Conservation (phyloP, 2,888 invertebrate species). For the Drosophila flavopinicola region DNA sequence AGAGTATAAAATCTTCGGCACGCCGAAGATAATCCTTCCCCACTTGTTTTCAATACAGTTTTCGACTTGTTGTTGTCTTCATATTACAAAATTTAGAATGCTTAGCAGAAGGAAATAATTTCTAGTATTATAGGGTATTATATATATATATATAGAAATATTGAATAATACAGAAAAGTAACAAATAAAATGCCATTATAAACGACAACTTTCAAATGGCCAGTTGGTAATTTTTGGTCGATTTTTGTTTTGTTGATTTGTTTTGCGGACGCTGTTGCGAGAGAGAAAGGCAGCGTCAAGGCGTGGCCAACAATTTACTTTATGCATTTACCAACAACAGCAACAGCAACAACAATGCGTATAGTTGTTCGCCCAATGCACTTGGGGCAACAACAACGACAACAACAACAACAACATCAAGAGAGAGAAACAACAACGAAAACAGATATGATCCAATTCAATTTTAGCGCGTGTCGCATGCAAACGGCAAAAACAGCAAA, state of each 20-base stretch:
- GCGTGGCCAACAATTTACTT: slow-evolving; percentile 52
- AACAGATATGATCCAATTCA: slow-evolving; percentile 71
- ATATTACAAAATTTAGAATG: no score
- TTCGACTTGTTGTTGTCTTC: no score
- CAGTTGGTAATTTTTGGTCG: slow-evolving; percentile 29
- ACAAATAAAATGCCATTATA: slow-evolving; percentile 7
- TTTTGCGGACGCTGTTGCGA: slow-evolving; percentile 4
- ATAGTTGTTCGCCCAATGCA: slow-evolving; percentile 25
- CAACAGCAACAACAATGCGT: slow-evolving; percentile 33
- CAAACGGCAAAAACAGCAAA: slow-evolving; percentile 52
- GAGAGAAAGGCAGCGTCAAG: slow-evolving; percentile 47
- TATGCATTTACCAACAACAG: slow-evolving; percentile 22
- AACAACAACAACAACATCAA: not conserved
- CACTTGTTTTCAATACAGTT: no score
- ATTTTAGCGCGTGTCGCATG: slow-evolving; percentile 69
- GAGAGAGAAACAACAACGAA: slow-evolving; percentile 6
- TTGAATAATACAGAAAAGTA: not conserved
- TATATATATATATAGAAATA: not conserved
- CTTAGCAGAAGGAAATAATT: no score
- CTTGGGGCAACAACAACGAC: slow-evolving; percentile 10
- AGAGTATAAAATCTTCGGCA: no score
- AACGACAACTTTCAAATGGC: slow-evolving; percentile 54
- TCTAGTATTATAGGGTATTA: no score
- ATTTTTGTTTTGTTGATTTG: no score
- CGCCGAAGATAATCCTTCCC: no score